Evolutionary conservation across 2,888 invertebrate genomes (phyloP), one percentile per base, ranked within the genome.

Genomic region (Leptinotarsa peninsularis): DNA sequence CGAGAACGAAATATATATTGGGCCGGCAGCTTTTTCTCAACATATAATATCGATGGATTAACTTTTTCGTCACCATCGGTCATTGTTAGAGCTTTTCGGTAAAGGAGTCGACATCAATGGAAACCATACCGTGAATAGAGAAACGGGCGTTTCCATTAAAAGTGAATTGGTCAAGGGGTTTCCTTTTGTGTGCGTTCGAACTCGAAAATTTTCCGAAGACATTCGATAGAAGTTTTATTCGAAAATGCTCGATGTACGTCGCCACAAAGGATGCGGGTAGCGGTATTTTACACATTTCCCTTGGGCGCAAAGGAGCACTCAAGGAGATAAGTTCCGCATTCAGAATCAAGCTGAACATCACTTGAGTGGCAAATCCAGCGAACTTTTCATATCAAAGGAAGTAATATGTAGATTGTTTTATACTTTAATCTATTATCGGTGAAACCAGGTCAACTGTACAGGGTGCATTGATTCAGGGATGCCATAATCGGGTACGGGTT

Each of bases 131-230:
- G 18, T 63, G 43, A 63, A 63, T 63, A 63, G 63, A 58, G 5
- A 58, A 58, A 23, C 15, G n/a, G 63, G 63, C n/a, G 33, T 33
- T 63, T 63, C n/a, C 27, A 43, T 63, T 63, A 33, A 63, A 43
- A 63, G 43, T n/a, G 33, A 63, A 63, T 63, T 63, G 63, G 33
- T 13, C 43, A 63, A 63, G 43, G 33, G 63, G 63, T 43, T 63
- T 63, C 33, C 63, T 33, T 23, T 63, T 63, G 63, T 63, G 63
- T n/a, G 17, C 33, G 63, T 33, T 63, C 15, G 33, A n/a, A 63
- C 63, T 63, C 3, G 63, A 63, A 43, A 63, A 63, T 15, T 63
- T 63, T 63, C 33, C 15, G n/a, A 63, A 63, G 63, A 63, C 13
- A 63, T 63, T 63, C n/a, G 17, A 63, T 15, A 43, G 33, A 15